Conservation (phyloP, 2,113 vertebrate genomes). For the Phylloscopus trochilus region DNA sequence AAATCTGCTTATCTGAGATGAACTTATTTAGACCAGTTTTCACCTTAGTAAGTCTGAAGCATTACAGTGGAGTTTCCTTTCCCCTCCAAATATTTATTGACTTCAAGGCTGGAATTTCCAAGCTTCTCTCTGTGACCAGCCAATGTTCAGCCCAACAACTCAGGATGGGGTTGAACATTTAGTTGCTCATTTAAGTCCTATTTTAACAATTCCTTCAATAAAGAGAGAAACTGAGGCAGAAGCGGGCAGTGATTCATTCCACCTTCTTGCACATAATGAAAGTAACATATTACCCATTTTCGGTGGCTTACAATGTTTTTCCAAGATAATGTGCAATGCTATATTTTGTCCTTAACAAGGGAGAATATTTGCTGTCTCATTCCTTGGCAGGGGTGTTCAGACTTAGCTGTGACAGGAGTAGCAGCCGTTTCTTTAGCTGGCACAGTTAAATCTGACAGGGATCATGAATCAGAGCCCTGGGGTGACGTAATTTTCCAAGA, state of each 20-base stretch:
- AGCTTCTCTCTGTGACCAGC: background rate
- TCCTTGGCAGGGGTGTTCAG: background rate
- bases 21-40: background rate
- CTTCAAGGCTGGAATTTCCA: background rate
- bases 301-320: background rate
- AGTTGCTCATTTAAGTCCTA: background rate
- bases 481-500: slow-evolving; percentile 16
- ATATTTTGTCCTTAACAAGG: background rate
- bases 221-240: slow-evolving; percentile 2
- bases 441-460: background rate
- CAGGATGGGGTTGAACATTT: background rate
- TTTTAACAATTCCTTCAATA: background rate
- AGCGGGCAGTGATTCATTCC: background rate
- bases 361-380: slow-evolving; percentile 10
- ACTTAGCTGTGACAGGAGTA: background rate
- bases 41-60: background rate
- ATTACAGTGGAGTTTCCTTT: background rate
- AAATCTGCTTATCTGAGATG: background rate
- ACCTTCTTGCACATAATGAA: background rate
- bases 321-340: background rate
- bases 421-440: background rate
- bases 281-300: background rate
- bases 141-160: background rate
- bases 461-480: slow-evolving; percentile 8
- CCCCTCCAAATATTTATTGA: accelerated